Evolutionary conservation across 2,113 vertebrate species (phyloP), one percentile per base, ranked within the genome.

Genomic region (Nothocercus julius): DNA sequence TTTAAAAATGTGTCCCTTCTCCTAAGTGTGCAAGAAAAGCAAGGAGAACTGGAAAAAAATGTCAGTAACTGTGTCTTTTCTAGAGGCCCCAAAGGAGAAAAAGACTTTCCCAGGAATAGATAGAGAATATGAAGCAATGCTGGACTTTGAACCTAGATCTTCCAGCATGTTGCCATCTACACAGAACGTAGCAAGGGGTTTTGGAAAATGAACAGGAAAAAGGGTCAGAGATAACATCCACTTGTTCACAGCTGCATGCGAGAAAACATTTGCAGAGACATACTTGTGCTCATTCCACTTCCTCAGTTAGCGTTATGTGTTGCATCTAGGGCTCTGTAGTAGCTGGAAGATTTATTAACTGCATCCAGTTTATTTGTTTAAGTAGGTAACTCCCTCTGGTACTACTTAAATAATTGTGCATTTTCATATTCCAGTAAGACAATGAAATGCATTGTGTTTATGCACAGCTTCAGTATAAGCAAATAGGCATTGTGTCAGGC

Each of bases 311-410:
- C 82, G 42, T 59, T 87, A 13, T 36, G 53, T 69, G 54, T 85
- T 92, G 72, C 67, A 49, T 82, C 80, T 95, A 89, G 44, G 67
- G 66, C 44, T 84, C 66, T 45, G 34, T 58, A 89, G 49, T 66
- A 92, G 64, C 68, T 49, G 89, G 63, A 82, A 73, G 89, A 93
- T 92, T 94, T 93, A 92, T 89, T 93, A 83, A 54, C 87, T 82
- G 8, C 61, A 30, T 62, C 27, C 2, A 9, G 69, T 80, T 82
- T 79, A 92, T 81, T 87, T 79, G 49, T 95, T 94, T 92, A 92
- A 94, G 86, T 89, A 93, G 81, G 83, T 90, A 82, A 76, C 89
- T 93, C 89, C 77, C 77, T 69, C 58, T 70, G 40, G 49, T 93
- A 54, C 78, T 93, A 63, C 76, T 91, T 76, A 40, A 42, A 85